phyloP scores from a whole-genome alignment of 2,113 vertebrate species.

The Thunnus maccoyii region DNA sequence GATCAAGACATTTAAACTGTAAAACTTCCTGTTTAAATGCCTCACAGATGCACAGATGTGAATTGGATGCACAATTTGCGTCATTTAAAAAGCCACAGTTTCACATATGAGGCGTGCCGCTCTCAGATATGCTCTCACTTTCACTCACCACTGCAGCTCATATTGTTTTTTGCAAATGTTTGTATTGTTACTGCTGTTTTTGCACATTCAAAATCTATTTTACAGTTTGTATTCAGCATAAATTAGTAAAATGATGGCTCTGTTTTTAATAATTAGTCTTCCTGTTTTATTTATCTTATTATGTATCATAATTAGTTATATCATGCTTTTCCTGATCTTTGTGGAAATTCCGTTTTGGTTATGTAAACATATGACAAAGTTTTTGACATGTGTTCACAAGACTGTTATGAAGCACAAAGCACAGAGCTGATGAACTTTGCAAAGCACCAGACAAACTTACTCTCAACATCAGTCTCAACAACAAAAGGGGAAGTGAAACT shows the following conservation, averaged over 20 bases:
- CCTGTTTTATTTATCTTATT: neutral
- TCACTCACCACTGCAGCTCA: conserved; percentile 2
- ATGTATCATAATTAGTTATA: neutral
- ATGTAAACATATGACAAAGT: neutral
- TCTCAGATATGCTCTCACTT: neutral
- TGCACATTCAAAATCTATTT: neutral
- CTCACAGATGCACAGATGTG: neutral
- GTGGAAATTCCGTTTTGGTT: neutral
- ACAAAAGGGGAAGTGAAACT: conserved; percentile 75
- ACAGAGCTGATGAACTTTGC: neutral
- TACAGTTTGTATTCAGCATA: neutral
- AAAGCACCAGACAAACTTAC: conserved; percentile 1
- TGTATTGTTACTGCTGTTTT: neutral
- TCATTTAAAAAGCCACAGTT: neutral
- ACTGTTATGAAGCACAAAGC: neutral
- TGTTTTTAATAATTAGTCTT: neutral
- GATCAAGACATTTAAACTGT: neutral
- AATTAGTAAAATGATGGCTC: neutral
- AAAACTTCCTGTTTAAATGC: neutral
- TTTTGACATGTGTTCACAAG: no score
- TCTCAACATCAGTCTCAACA: conserved; percentile 38
- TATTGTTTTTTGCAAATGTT: neutral
- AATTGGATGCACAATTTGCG: neutral
- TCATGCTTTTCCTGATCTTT: neutral
- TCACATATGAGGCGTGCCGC: neutral